phyloP scores from a whole-genome alignment of 64 coral and sea anemone species.

The Hydrozoanthus tunicans region DNA sequence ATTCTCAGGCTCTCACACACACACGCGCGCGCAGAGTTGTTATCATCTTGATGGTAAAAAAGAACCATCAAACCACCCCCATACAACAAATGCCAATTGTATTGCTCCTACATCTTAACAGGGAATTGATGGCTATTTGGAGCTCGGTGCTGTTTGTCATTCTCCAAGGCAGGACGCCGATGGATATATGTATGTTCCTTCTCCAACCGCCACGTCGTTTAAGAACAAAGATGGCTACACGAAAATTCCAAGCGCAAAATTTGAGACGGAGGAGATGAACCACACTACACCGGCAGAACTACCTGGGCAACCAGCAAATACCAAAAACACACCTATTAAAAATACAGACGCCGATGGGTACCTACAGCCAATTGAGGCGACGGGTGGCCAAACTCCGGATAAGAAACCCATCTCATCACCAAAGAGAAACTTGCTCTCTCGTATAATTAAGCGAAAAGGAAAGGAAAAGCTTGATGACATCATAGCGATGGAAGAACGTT shows the following conservation, averaged over 20 bases:
- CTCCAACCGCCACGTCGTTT: background rate
- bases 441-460: background rate
- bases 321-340: background rate
- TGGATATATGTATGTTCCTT: conserved; percentile 24
- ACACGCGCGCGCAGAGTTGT: no score
- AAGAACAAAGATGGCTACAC: conserved; percentile 44
- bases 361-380: conserved; percentile 6
- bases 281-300: background rate
- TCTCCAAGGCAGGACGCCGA: conserved; percentile 12
- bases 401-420: background rate
- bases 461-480: background rate
- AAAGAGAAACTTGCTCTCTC: conserved; percentile 7
- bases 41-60: no score
- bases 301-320: background rate
- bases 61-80: no score
- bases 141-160: background rate
- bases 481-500: conserved; percentile 40
- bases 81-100: no score
- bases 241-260: conserved; percentile 4
- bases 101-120: background rate
- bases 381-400: background rate
- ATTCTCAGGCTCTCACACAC: no score
- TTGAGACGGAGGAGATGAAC: background rate
- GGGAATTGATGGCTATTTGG: conserved; percentile 47
- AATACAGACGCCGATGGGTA: background rate